Conservation (phyloP, 1,140 invertebrate genomes). For the Drosophila asahinai region DNA sequence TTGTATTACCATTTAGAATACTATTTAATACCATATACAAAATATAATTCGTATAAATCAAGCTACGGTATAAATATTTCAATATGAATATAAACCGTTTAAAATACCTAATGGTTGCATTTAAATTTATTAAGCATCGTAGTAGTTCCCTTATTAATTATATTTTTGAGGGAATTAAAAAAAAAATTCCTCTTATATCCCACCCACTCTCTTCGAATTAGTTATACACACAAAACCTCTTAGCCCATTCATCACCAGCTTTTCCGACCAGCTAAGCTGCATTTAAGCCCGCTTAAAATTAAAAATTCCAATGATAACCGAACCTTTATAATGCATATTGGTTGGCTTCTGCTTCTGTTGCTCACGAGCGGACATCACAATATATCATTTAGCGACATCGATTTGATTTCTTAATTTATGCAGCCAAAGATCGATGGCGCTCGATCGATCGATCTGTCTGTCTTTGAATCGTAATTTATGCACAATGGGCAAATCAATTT, state of each 20-base stretch:
- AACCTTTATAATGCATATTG: conserved; percentile 12
- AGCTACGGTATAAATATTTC: too few species aligned
- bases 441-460: conserved; percentile 28
- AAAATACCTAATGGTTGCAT: too few species aligned
- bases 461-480: conserved; percentile 61
- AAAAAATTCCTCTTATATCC: background rate
- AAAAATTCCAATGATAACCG: conserved; percentile 5
- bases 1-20: too few species aligned
- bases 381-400: conserved; percentile 47
- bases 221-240: conserved; percentile 14
- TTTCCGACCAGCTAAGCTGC: background rate
- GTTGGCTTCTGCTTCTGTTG: conserved; percentile 44
- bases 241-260: conserved; percentile 2
- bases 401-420: conserved; percentile 60
- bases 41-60: too few species aligned
- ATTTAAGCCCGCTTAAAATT: background rate
- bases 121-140: too few species aligned
- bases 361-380: conserved; percentile 15
- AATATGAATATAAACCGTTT: too few species aligned
- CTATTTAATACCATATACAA: too few species aligned
- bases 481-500: conserved; percentile 73
- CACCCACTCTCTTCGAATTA: background rate
- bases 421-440: conserved; percentile 39
- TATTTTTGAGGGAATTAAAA: too few species aligned
- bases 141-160: background rate